Percentiles rank a stretch among this genome's conserved stretches.
Evolutionary conservation across 2,797 vertebrate genomes (phyloP).

Genomic region (Silurus lanzhouensis): DNA sequence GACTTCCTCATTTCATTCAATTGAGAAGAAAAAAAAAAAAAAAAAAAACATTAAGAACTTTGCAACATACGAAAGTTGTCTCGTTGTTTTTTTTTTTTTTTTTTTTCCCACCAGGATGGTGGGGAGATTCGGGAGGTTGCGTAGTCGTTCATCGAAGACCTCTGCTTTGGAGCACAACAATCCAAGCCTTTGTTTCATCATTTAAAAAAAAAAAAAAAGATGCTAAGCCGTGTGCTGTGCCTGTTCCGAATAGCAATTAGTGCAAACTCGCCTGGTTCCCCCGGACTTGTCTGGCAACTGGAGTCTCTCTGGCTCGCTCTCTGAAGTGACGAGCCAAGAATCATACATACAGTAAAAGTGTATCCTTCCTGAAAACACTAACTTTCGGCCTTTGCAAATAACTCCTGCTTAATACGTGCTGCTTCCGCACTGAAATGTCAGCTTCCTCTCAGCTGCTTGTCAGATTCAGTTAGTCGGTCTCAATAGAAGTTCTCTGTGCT

Average conservation of each 20-base stretch:
- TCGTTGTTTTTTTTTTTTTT: slow-evolving; percentile 50
- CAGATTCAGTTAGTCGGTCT: neutral
- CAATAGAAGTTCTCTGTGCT: neutral
- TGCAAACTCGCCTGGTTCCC: slow-evolving; percentile 58
- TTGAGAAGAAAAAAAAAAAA: slow-evolving; percentile 63
- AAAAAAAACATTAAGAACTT: slow-evolving; percentile 44
- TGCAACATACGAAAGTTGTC: slow-evolving; percentile 73
- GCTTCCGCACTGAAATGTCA: slow-evolving; percentile 41
- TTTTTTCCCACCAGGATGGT: neutral
- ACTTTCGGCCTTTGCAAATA: slow-evolving; percentile 19
- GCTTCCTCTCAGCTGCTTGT: slow-evolving; percentile 41
- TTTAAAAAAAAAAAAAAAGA: slow-evolving; percentile 61
- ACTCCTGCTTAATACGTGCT: slow-evolving; percentile 27
- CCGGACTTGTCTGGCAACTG: slow-evolving; percentile 63
- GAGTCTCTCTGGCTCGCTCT: slow-evolving; percentile 4
- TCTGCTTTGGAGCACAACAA: slow-evolving; percentile 66
- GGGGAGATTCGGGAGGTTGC: slow-evolving; percentile 9
- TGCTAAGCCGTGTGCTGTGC: slow-evolving; percentile 65
- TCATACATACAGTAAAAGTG: slow-evolving; percentile 12
- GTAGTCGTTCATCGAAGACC: slow-evolving; percentile 75
- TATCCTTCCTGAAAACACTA: slow-evolving; percentile 35
- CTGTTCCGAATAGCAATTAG: slow-evolving; percentile 80
- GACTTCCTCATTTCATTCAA: slow-evolving; percentile 69
- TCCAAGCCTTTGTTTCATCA: slow-evolving; percentile 76
- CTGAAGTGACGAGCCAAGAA: neutral